Percentiles rank a stretch among this genome's conserved stretches.
Conservation (phyloP, 1,140 invertebrate species). For the Drosophila dunni region DNA sequence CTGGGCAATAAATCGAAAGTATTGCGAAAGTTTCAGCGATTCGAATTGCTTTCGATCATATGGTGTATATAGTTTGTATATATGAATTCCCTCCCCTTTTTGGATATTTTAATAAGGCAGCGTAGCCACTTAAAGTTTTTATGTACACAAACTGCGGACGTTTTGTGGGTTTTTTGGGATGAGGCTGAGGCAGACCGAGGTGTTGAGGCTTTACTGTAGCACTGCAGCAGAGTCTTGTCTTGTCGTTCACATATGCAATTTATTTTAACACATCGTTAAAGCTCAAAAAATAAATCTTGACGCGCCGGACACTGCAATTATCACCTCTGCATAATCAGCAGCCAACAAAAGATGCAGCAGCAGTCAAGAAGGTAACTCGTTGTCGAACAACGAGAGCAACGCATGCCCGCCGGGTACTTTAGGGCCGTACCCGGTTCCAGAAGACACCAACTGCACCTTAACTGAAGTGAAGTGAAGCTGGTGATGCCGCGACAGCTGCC, state of each 20-base stretch:
- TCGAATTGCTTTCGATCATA: constrained; percentile 25
- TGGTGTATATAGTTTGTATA: constrained; percentile 64
- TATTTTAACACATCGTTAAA: constrained; percentile 83
- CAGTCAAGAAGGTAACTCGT: constrained; percentile 38
- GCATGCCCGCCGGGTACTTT: constrained; percentile 61
- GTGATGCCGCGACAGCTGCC: constrained; percentile 33
- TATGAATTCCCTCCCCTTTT: constrained; percentile 4
- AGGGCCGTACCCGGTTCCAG: constrained; percentile 35
- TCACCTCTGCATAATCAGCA: constrained; percentile 82
- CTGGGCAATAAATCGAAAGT: constrained; percentile 53
- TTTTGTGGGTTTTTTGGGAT: constrained; percentile 70
- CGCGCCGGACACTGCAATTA: constrained; percentile 81
- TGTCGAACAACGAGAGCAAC: constrained; percentile 77
- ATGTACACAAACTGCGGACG: constrained; percentile 76
- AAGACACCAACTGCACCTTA: neutral
- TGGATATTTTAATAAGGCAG: constrained; percentile 74
- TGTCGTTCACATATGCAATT: constrained; percentile 70
- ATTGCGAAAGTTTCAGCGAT: constrained; percentile 16
- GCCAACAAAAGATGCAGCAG: constrained; percentile 7
- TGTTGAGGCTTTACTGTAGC: neutral
- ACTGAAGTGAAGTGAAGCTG: neutral
- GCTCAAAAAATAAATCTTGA: constrained; percentile 82
- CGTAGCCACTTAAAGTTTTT: constrained; percentile 64
- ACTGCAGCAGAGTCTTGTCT: neutral
- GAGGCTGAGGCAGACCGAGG: constrained; percentile 7